A percentile compares a stretch with the other conserved stretches of the same genome.
These are phyloP conservation scores for Musca vetustissima DNA, from an alignment of 1,140 invertebrate genomes.

Conservation along the genomic window DNA sequence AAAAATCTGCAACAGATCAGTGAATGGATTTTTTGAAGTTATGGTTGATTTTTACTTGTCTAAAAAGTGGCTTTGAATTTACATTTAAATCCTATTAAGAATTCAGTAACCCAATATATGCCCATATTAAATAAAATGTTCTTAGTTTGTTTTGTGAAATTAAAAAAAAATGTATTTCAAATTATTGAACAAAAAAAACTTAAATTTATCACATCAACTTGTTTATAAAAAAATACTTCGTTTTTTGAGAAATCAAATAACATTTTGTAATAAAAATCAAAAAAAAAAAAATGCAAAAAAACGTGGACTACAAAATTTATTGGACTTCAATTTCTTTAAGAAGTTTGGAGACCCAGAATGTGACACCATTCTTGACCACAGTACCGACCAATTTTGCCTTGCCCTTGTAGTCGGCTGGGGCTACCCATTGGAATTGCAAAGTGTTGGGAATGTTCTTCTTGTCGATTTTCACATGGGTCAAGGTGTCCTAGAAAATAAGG, in stretches of 20 bases:
- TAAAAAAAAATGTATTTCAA: too few species aligned
- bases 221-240: conserved; percentile 1
- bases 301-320: conserved; percentile 23
- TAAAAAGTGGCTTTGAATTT: too few species aligned
- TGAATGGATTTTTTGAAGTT: too few species aligned
- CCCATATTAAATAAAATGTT: too few species aligned
- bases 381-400: conserved; percentile 55
- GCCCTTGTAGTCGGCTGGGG: conserved; percentile 51
- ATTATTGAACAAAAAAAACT: conserved; percentile 16
- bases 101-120: too few species aligned
- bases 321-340: conserved; percentile 28
- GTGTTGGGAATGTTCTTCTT: conserved; percentile 37
- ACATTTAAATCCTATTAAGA: too few species aligned
- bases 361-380: conserved; percentile 53
- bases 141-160: too few species aligned
- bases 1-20: too few species aligned
- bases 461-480: conserved; percentile 46
- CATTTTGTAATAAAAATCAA: background rate
- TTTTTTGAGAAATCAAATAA: background rate
- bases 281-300: conserved; percentile 22
- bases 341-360: conserved; percentile 55
- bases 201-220: conserved; percentile 22
- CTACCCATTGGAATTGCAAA: conserved; percentile 47
- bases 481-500: conserved; percentile 34
- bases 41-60: too few species aligned